Base-by-base conservation (phyloP, 2,888 invertebrate species). In the Abscondita cerata region DNA sequence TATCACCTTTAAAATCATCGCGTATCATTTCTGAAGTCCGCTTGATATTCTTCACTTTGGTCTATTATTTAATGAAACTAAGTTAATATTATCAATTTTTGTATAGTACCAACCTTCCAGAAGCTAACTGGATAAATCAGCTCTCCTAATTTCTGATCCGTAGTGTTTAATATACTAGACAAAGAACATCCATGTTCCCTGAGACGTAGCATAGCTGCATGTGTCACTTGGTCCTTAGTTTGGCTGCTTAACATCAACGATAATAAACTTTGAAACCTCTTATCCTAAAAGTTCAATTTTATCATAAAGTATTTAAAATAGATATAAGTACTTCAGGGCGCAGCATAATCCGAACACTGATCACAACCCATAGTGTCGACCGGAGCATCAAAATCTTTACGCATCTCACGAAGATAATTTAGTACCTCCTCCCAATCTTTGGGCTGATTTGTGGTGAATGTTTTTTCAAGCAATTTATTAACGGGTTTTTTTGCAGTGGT, bases 181-280 rank as follows among this genome's bases (percentile, higher is more conserved):
- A 96, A 85, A 0, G 89, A 93, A 47, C 95, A 85, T 0, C 91
- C 93, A 75, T 88, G 86, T 19, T 83, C 81, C 57, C 86, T 84
- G 0, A 98, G 84, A 31, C 89, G 85, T 66, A 85, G 82, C 93
- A 99, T 96, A 0, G 97, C 97, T 18, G 91, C 92, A 81, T 89
- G 90, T 18, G 93, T 96, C 0, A 95, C 88, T 78, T 95, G 90
- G 81, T 99, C 99, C 78, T 94, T 97, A 0, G 99, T 99, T 81
- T 98, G 98, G 77, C 97, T 97, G 33, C 98, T 99, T 8, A 99
- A 81, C 96, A 99, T 97, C 44, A 99, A 82, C 0, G 98, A 91
- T 54, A 99, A 82, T 25, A 99, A 81, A 11, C 89, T 87, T 76
- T 98, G 98, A 78, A 91, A 98, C 55, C 98, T 85, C 72, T 87